phyloP scores from a whole-genome alignment of 2,113 vertebrate species.

The Cyanoramphus novaezelandiae region DNA sequence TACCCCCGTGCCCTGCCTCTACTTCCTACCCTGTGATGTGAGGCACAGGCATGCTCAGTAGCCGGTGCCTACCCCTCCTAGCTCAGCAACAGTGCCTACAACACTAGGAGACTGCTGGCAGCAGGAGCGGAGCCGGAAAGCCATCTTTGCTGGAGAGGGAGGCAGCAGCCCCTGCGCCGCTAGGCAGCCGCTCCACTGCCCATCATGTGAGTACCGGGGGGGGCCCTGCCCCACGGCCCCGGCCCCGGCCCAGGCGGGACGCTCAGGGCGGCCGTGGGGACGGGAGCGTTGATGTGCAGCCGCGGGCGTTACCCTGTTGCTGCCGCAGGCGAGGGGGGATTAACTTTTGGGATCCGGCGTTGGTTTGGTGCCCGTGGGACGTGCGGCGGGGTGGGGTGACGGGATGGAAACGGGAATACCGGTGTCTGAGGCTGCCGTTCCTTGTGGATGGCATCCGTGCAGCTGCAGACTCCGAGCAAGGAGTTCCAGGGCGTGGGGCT shows the following conservation, averaged over 20 bases:
- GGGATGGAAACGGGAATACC: background rate
- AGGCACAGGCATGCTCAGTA: constrained; percentile 69
- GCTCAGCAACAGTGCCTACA: constrained; percentile 26
- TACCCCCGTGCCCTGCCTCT: background rate
- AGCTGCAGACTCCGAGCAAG: background rate
- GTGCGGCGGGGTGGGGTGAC: background rate
- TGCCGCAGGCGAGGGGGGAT: background rate
- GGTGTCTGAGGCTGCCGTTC: background rate
- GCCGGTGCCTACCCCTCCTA: constrained; percentile 49
- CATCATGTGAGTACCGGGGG: constrained; percentile 51
- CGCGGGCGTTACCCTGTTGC: background rate
- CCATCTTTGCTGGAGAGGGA: constrained; percentile 59
- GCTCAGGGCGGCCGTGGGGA: background rate
- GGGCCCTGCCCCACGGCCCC: background rate
- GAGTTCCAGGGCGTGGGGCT: background rate
- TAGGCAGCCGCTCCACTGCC: background rate
- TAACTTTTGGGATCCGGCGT: no score
- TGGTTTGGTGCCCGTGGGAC: background rate
- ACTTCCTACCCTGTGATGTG: background rate
- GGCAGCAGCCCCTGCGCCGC: background rate
- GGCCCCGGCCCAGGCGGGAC: background rate
- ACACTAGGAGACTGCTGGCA: constrained; percentile 1
- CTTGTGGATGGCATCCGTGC: background rate
- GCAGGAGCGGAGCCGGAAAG: constrained; percentile 43
- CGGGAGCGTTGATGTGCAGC: background rate